Evolutionary conservation across 2,888 invertebrate genomes (phyloP), one percentile per base, ranked within the genome.

Genomic region (Pheosia tremula): DNA sequence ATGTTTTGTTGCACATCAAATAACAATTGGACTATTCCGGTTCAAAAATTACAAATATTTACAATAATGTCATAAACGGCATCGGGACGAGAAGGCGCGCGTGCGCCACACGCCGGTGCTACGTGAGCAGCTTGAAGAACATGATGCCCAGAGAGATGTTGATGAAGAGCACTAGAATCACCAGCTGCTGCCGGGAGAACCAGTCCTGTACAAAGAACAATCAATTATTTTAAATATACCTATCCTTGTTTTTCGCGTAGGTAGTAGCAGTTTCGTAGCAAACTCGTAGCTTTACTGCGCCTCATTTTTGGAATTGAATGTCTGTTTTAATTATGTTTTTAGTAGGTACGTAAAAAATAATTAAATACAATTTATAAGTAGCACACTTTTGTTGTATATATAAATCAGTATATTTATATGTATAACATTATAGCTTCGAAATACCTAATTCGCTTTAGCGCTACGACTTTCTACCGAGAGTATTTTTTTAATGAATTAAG

Each of bases 41-140:
- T 83, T 84, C 71, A 83, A 81, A 82, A 81, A 83, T 86, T 81
- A 83, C 83, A 85, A 82, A 79, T 86, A 83, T 91, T 84, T 90
- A 90, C 86, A 88, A 83, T 70, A 82, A 70, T 81, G 80, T 79
- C 75, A 80, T 78, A 68, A 76, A 78, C 74, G 60, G 76, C 74
- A 74, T 76, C 68, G 74, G 57, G 67, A 67, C 68, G 64, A 64
- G 60, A 57, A 76, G 91, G 89, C 90, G 92, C 89, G 69, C 67
- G 57, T 65, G 88, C 93, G 90, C 92, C 93, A 73, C 83, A 67
- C 82, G 94, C 96, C 94, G 94, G 89, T 96, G 96, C 97, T 98
- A 98, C 97, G 98, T 98, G 85, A 98, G 95, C 95, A 98, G 95
- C 94, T 98, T 98, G 95, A 98, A 97, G 95, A 98, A 98, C 96